Percentiles rank a stretch among this genome's conserved stretches.
These are phyloP conservation scores for Brachypterus glaber DNA, from an alignment of 2,888 invertebrate species.

Conservation along the genomic window DNA sequence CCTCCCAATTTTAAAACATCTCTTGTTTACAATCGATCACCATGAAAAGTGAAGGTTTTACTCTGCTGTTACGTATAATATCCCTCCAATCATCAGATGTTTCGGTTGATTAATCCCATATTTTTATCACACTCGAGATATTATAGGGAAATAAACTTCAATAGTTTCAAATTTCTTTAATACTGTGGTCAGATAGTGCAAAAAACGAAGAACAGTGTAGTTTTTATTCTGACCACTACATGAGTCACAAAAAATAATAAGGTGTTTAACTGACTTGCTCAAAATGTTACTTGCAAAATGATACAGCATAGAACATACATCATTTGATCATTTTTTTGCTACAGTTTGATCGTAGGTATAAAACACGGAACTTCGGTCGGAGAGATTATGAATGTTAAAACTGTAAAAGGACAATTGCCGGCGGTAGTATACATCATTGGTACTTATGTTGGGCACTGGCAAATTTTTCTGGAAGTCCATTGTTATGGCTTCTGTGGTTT, in stretches of 20 bases:
- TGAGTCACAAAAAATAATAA: constrained; percentile 25
- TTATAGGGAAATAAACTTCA: too few relatives aligned
- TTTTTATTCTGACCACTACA: constrained; percentile 28
- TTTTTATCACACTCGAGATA: too few relatives aligned
- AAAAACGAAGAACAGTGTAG: constrained; percentile 23
- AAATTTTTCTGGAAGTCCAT: constrained; percentile 17
- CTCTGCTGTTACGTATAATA: constrained; percentile 6
- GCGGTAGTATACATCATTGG: constrained; percentile 20
- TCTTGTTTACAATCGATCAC: constrained; percentile 11
- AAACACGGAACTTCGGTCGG: constrained; percentile 17
- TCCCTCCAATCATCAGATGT: too few relatives aligned
- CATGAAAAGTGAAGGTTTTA: constrained; percentile 9
- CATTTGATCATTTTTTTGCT: constrained; percentile 20
- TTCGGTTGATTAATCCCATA: too few relatives aligned
- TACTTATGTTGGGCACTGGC: constrained; percentile 21
- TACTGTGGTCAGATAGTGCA: constrained; percentile 21
- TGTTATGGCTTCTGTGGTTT: constrained; percentile 9
- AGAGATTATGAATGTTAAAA: constrained; percentile 21
- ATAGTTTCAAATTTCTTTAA: constrained; percentile 8
- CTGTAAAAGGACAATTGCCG: constrained; percentile 18
- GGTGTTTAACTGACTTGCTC: constrained; percentile 7
- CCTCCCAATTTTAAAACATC: constrained; percentile 10
- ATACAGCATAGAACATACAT: constrained; percentile 17
- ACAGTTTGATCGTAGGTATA: constrained; percentile 20
- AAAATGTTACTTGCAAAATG: constrained; percentile 14